Percentiles rank a stretch among this genome's conserved stretches.
Conservation (phyloP, 2,888 invertebrate genomes). For the Nymphalis c-album region DNA sequence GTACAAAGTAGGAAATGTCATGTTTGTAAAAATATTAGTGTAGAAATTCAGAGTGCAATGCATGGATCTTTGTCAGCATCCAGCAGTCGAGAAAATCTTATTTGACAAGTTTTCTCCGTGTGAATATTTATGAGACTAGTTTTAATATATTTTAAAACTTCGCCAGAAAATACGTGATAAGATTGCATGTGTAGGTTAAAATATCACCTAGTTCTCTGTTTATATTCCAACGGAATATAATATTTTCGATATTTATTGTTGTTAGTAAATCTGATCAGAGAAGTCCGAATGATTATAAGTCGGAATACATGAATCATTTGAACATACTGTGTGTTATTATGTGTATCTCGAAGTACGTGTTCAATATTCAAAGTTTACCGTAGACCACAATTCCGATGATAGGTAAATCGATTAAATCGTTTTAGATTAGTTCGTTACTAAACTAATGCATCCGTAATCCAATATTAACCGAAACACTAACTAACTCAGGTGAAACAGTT, state of each 20-base stretch:
- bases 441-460: slow-evolving; percentile 30
- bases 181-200: background rate
- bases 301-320: background rate
- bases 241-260: too few species aligned
- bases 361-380: slow-evolving; percentile 11
- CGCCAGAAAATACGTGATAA: background rate
- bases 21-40: slow-evolving; percentile 15
- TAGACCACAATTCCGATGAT: slow-evolving; percentile 14
- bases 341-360: background rate
- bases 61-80: slow-evolving; percentile 15
- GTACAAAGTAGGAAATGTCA: background rate
- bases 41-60: slow-evolving; percentile 9
- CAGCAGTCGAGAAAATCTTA: slow-evolving; percentile 18
- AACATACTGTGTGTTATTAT: background rate
- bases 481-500: slow-evolving; percentile 44
- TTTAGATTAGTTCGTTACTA: slow-evolving; percentile 19
- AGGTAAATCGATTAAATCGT: slow-evolving; percentile 25
- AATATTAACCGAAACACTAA: slow-evolving; percentile 28
- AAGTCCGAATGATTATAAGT: too few species aligned
- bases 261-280: too few species aligned
- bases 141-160: slow-evolving; percentile 2
- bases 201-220: background rate
- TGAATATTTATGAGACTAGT: slow-evolving; percentile 22
- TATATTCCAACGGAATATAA: too few species aligned
- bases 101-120: slow-evolving; percentile 13